phyloP scores from a whole-genome alignment of 2,113 vertebrate genomes.

The Potamarius usumacintae region DNA sequence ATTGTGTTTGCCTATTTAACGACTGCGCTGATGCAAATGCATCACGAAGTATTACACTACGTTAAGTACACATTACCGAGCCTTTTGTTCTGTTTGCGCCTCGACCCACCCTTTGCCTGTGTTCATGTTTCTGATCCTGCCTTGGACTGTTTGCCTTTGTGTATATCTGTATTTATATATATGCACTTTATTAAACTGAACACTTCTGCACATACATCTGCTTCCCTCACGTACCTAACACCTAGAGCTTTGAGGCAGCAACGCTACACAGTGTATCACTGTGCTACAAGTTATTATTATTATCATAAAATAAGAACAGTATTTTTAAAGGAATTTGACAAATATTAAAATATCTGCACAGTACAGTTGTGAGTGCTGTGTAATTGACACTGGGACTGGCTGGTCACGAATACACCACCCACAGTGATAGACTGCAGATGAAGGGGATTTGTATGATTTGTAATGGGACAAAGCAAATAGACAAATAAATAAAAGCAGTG shows the following conservation, averaged over 20 bases:
- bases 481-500: conserved; percentile 34
- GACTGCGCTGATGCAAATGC: too few species aligned
- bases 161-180: too few species aligned
- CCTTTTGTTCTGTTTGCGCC: too few species aligned
- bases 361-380: background rate
- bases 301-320: background rate
- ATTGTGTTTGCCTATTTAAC: too few species aligned
- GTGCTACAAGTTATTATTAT: background rate
- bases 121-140: too few species aligned
- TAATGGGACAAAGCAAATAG: conserved; percentile 24
- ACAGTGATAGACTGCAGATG: conserved; percentile 50
- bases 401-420: conserved; percentile 20
- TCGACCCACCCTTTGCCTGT: too few species aligned
- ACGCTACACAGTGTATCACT: background rate
- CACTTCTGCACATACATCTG: too few species aligned
- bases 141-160: too few species aligned
- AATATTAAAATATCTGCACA: background rate
- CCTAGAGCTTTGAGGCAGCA: background rate
- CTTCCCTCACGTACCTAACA: too few species aligned
- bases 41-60: too few species aligned
- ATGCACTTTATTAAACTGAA: too few species aligned
- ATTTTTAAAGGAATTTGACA: background rate
- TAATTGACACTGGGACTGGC: background rate
- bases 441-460: conserved; percentile 38
- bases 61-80: too few species aligned